Evolutionary conservation across 2,888 invertebrate species (phyloP).

Genomic region (Notodromas monacha): DNA sequence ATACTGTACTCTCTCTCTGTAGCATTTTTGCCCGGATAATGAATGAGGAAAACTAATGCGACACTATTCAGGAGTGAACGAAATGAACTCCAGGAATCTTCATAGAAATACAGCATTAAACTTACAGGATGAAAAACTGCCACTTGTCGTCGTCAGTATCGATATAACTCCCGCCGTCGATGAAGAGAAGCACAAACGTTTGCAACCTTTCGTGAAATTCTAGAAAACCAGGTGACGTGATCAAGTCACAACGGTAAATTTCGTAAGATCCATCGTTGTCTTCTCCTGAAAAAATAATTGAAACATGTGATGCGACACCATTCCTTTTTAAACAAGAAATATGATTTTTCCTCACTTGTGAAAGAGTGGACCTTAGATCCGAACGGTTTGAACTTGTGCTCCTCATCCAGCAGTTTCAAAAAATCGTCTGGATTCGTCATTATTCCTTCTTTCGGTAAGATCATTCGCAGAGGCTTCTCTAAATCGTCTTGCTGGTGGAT

Average conservation of each 20-base stretch:
- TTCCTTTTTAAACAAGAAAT: conserved; percentile 8
- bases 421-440: no score
- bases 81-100: not conserved
- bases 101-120: not conserved
- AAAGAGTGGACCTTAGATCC: conserved; percentile 33
- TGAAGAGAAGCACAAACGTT: conserved; percentile 70
- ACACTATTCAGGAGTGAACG: not conserved
- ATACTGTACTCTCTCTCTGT: no score
- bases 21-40: no score
- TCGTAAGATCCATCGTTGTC: no score
- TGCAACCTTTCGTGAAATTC: conserved; percentile 51
- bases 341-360: conserved; percentile 8
- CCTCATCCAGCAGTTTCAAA: conserved; percentile 35
- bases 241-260: conserved; percentile 42
- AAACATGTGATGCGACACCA: no score
- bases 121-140: conserved; percentile 29
- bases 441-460: conserved; percentile 27
- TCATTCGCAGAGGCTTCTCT: conserved; percentile 28
- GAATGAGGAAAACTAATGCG: no score
- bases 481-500: conserved; percentile 27
- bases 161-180: conserved; percentile 80
- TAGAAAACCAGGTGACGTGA: conserved; percentile 30
- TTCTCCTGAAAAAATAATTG: no score
- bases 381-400: conserved; percentile 32
- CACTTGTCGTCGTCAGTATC: conserved; percentile 71